Evolutionary conservation across 2,888 invertebrate species (phyloP), one percentile per base, ranked within the genome.

Genomic region (Andrena haemorrhoa): DNA sequence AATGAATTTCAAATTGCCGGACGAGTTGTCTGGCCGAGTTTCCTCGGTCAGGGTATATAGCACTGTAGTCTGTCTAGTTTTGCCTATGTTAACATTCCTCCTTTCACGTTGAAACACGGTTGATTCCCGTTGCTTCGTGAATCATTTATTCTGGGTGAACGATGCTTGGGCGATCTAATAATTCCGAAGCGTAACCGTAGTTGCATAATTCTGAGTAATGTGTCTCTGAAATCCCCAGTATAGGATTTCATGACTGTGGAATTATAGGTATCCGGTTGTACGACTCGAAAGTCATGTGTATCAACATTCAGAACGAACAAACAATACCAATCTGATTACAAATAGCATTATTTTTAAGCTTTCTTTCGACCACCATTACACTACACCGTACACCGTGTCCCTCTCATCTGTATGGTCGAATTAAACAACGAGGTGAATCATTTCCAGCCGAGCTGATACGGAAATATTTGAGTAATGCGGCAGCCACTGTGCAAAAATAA

Each of bases 1-100:
- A 82, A 82, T 81, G 82, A 82, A 82, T 82, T 82, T 71, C 61
- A 66, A 75, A 82, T 81, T 66, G 69, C 47, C 31, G 65, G 35
- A 31, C 60, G 60, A 81, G 74, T 61, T 70, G 29, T 60, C 61
- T 33, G 75, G 29, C 75, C 82, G 70, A 82, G 70, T 81, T 75
- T 75, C 56, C 33, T 8, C 49, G 49, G 61, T 23, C 26, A 2
- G 33, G 56, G 7, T 56, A 35, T 68, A 33, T 68, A 69, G 12
- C 12, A 16, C 20, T 23, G 20, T 26, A 60, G n/a, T 60, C 23
- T 23, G 20, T 60, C 26, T 53, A 31, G 35, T 12, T 31, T n/a
- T 60, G 16, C 16, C 61, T 16, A 20, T 16, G 58, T 33, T 61
- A 16, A 35, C 33, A 33, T 33, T 61, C 61, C 20, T 60, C 60